Base-by-base conservation (phyloP, 2,888 invertebrate species). In the Apamea monoglypha region DNA sequence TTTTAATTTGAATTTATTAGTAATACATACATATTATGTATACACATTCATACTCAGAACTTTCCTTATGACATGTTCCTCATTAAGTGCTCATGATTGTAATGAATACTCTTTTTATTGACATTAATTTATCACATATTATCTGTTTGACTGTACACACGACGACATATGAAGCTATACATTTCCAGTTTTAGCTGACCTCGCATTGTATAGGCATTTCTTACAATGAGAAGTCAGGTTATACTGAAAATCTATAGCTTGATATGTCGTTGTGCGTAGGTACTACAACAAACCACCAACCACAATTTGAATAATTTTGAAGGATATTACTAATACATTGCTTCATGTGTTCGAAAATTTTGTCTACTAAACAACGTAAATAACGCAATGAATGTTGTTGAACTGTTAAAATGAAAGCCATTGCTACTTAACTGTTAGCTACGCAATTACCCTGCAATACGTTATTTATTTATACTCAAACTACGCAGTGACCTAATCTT, bases 401-500 rank as follows among this genome's bases (percentile, higher is more conserved):
- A 53, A 53, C 53, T 53, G 53, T 53, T 21, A 53, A 53, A 53
- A 53, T 53, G 21, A 21, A 53, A 53, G 53, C 53, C 53, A 2
- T 53, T 53, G 50, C 2, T 2, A n/a, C n/a, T n/a, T n/a, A 7
- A 21, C 21, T 50, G 6, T 53, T 53, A 53, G 1, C 10, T 25
- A 25, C 10, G 25, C 25, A 25, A 53, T 56, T 25, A 25, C 56
- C 0, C 21, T 10, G 25, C 12, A 69, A 59, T 47, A 61, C 21
- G 25, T 72, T n/a, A n/a, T n/a, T 32, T 67, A 53, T 68, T 78
- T 74, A 74, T 76, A 73, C n/a, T 68, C n/a, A 53, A 53, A 86
- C 73, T 83, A 67, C 81, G 87, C 83, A 79, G 78, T 80, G 8
- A 63, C 71, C 76, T 84, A 88, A 89, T 87, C 81, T 82, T 84